Evolutionary conservation across 2,888 invertebrate genomes (phyloP), one percentile per base, ranked within the genome.

Genomic region (Chaitophorus viminalis): DNA sequence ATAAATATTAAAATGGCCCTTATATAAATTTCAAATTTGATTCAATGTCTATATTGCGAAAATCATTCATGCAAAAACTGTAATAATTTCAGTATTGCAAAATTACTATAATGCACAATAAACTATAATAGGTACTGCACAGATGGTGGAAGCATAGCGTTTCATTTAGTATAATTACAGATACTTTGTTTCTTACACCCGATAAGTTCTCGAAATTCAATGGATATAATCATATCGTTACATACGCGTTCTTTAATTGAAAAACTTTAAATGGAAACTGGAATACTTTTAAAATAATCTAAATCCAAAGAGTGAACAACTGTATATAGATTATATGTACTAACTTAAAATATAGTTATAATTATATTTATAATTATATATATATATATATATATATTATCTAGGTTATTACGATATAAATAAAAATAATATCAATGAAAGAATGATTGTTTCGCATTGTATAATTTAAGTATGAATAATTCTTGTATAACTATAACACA

Each of bases 261-360:
- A 75, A 75, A 83, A 83, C 83, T 83, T 75, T 29, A 65, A 31
- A 82, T 54, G 54, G 29, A 82, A 82, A 39, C 29, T 21, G 21
- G 60, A 60, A 60, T 39, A 36, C 72, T 72, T 74, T 75, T 21
- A 5, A 68, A 39, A 68, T 21, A 39, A 25, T 82, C 29, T 46
- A 82, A 74, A 39, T 29, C 18, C 17, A 25, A 82, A 36, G 36
- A 21, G n/a, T 14, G 52, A 14, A n/a, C 36, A 11, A 25, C 46
- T 33, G 72, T 36, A 21, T 36, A 21, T 4, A 33, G 60, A 60
- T 60, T 54, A 54, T 54, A 54, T 25, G 54, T 31, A 31, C 6
- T 33, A 77, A 77, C 54, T 52, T 54, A 52, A 17, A 70, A 31
- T 17, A 31, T 33, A 8, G 21, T 18, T 21, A 72, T 72, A 21